A percentile compares a stretch with the other conserved stretches of the same genome.
Evolutionary conservation across 2,113 vertebrate species (phyloP).

Genomic region (Eretmochelys imbricata): DNA sequence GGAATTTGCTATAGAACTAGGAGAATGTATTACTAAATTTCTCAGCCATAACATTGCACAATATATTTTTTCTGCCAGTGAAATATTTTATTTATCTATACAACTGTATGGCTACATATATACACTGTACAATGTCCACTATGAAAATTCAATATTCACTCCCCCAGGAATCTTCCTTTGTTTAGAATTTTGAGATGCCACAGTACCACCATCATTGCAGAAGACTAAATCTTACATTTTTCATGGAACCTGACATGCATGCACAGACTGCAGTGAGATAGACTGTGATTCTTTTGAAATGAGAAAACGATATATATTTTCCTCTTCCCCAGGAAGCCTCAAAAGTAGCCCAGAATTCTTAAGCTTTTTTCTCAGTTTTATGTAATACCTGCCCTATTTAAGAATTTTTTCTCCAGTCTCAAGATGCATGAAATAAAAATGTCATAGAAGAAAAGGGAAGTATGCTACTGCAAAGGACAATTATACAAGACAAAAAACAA

Average conservation of each 20-base stretch:
- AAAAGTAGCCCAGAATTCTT: background rate
- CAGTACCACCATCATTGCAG: background rate
- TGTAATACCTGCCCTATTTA: background rate
- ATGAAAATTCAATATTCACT: background rate
- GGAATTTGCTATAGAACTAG: background rate
- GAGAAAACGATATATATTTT: background rate
- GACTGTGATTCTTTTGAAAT: background rate
- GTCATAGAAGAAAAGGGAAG: background rate
- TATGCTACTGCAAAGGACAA: background rate
- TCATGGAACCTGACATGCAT: background rate
- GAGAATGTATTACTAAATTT: background rate
- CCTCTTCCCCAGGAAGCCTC: background rate
- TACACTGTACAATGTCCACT: background rate
- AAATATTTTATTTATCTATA: background rate
- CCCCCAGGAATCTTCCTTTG: background rate
- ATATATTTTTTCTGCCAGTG: background rate
- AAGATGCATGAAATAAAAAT: constrained; percentile 12
- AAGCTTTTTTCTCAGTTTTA: background rate
- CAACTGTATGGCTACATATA: background rate
- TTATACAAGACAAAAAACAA: background rate
- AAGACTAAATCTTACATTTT: background rate
- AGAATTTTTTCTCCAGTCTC: background rate
- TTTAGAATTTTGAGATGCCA: background rate
- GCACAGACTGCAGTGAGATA: background rate
- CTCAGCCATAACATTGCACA: background rate